Evolutionary conservation across 1,140 invertebrate species (phyloP), one percentile per base, ranked within the genome.

Genomic region (Liolophura sinensis): DNA sequence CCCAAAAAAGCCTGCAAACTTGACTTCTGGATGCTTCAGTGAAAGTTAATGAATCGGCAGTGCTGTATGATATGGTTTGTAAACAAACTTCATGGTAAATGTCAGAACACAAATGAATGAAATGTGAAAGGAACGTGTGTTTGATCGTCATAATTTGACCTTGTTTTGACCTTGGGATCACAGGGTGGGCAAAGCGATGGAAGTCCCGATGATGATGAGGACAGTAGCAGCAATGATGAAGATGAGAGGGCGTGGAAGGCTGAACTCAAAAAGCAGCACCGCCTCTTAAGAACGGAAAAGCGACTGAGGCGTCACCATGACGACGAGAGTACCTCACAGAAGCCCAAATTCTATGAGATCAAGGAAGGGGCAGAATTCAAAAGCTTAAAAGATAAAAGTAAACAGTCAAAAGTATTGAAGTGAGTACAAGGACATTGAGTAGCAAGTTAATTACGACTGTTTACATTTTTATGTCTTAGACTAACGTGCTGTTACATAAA

Each of bases 201-300:
- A 18, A 74, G 76, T 40, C 71, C 71, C 66, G 85, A 80, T 72
- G 81, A 82, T 27, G 85, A 84, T 47, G 83, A 85, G 31, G 69
- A 81, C 77, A 72, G 72, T 18, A 74, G 71, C 58, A 76, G 73
- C 58, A 86, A 84, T 65, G 91, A 92, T 0, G 92, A 93, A 73
- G 92, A 94, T 83, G 91, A 93, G 46, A 88, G 89, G 71, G 86
- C 88, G 25, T 93, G 91, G 90, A 87, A 89, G 0, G 90, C 91
- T 74, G 92, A 95, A 86, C 87, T 94, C 40, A 91, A 92, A 75
- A 90, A 91, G 75, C 89, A 93, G 72, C 91, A 92, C 75, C 82
- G 79, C 58, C 71, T 87, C 67, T 75, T 90, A 14, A 64, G 88
- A 86, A 67, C 78, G 84, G 62, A 81, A 73, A 72, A 64, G 73